Conservation (phyloP, 2,113 vertebrate genomes). For the Daubentonia madagascariensis region DNA sequence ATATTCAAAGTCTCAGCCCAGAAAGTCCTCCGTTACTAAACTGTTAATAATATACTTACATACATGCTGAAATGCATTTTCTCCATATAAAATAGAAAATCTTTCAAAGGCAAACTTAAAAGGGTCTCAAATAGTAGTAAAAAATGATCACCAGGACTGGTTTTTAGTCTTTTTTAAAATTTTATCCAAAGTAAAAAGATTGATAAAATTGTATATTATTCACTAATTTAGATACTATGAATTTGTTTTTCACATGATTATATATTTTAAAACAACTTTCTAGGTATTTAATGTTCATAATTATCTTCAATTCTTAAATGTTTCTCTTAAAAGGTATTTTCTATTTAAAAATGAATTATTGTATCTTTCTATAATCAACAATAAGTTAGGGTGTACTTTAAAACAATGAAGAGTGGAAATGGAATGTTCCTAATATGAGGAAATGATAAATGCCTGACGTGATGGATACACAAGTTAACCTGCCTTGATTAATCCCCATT, state of each 20-base stretch:
- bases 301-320: not conserved
- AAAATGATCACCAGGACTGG: not conserved
- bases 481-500: too few relatives aligned
- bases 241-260: not conserved
- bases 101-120: not conserved
- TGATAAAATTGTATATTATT: not conserved
- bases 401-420: too few relatives aligned
- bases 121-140: not conserved
- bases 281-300: not conserved
- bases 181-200: not conserved
- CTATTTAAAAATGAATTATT: not conserved
- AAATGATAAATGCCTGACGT: too few relatives aligned
- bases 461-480: too few relatives aligned
- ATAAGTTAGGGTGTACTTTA: not conserved
- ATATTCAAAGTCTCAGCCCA: not conserved
- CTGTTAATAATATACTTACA: not conserved
- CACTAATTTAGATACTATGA: not conserved
- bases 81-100: not conserved
- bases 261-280: not conserved
- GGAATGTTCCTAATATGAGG: too few relatives aligned
- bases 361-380: not conserved
- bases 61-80: not conserved
- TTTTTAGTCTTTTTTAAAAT: not conserved
- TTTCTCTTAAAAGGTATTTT: not conserved
- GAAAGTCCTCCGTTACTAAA: not conserved